Conservation (phyloP, 2,113 vertebrate species). For the Spheniscus mendiculus region DNA sequence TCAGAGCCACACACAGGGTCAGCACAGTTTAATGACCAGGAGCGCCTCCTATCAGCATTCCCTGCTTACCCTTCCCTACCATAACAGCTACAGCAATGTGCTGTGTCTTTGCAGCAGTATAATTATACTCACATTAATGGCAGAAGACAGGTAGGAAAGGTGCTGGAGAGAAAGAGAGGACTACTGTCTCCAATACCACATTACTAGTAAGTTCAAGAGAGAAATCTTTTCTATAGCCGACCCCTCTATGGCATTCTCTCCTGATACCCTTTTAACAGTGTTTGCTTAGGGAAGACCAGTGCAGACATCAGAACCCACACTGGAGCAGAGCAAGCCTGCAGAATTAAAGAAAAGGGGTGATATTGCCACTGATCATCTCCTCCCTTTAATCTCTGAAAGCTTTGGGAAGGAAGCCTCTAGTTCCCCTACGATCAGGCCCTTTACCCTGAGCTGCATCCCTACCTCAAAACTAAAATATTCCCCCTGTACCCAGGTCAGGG, state of each 20-base stretch:
- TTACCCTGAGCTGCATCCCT: not conserved
- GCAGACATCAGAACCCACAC: not conserved
- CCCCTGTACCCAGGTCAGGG: not conserved
- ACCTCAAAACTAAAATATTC: not conserved
- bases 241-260: not conserved
- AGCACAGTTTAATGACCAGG: not conserved
- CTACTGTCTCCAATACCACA: not conserved
- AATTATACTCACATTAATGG: not conserved
- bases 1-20: not conserved
- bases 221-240: not conserved
- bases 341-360: not conserved
- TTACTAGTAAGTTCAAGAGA: not conserved
- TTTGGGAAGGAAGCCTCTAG: not conserved
- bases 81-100: not conserved
- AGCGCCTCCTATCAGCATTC: not conserved
- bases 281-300: not conserved
- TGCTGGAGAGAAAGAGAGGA: not conserved
- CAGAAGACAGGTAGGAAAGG: not conserved
- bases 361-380: not conserved
- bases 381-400: not conserved
- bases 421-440: accelerated
- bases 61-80: not conserved
- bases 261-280: not conserved
- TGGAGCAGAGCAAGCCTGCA: not conserved
- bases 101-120: not conserved